These are phyloP conservation scores for Eulimnadia texana DNA, from an alignment of 1,140 invertebrate species.

Conservation along the genomic window DNA sequence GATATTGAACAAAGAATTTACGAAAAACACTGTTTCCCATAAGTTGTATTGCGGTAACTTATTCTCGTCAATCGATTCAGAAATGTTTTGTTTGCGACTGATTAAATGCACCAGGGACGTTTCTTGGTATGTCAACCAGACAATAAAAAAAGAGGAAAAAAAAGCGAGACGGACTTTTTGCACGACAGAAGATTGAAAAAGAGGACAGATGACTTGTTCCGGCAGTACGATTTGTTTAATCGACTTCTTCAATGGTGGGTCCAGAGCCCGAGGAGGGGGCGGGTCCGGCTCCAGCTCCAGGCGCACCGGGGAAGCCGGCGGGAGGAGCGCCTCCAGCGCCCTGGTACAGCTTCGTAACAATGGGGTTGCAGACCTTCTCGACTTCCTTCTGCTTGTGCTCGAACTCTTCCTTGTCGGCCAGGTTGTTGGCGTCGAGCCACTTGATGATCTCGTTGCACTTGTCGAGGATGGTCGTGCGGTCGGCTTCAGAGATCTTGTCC, in stretches of 20 bases:
- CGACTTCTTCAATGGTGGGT: constrained; percentile 41
- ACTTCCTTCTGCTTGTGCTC: constrained; percentile 29
- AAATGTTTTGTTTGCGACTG: too few relatives aligned
- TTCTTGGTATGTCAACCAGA: too few relatives aligned
- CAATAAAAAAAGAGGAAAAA: too few relatives aligned
- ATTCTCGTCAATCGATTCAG: too few relatives aligned
- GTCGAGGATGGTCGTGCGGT: constrained; percentile 41
- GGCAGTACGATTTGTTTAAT: constrained; percentile 24
- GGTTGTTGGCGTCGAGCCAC: constrained; percentile 33
- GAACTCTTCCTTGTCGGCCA: constrained; percentile 33
- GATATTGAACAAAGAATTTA: too few relatives aligned
- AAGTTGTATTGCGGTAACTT: too few relatives aligned
- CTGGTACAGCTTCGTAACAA: constrained; percentile 62
- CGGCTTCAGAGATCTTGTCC: constrained; percentile 39
- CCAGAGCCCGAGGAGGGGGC: constrained; percentile 17
- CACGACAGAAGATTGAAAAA: neutral
- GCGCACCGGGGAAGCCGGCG: constrained; percentile 12
- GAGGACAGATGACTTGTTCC: neutral
- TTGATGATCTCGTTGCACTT: constrained; percentile 29
- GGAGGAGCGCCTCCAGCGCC: constrained; percentile 30
- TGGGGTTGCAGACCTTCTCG: constrained; percentile 45
- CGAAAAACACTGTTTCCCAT: too few relatives aligned
- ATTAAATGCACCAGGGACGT: too few relatives aligned
- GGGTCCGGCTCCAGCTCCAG: constrained; percentile 22
- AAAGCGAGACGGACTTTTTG: too few relatives aligned